Evolutionary conservation across 2,888 invertebrate genomes (phyloP), one percentile per base, ranked within the genome.

Genomic region (Congeria kusceri): DNA sequence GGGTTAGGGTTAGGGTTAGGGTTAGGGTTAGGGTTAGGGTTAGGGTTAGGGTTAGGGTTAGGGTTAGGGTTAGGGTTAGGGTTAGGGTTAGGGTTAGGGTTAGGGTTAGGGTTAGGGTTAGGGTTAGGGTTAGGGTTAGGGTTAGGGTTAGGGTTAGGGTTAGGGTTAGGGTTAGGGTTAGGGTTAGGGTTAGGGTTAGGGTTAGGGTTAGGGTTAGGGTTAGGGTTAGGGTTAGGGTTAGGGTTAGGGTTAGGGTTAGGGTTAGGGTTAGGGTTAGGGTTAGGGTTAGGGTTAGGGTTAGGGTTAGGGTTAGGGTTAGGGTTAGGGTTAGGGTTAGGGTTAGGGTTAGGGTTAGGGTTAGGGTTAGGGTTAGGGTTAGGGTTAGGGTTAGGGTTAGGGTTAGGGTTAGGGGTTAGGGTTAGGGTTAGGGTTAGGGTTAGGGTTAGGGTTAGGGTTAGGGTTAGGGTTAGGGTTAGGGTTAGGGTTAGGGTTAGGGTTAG

Each of bases 91-190:
- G n/a, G n/a, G n/a, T n/a, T n/a, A n/a, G n/a, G n/a, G n/a, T n/a
- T n/a, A n/a, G n/a, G n/a, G n/a, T n/a, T n/a, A 78, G 76, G 81
- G 78, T 78, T 81, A 75, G 76, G 84, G 77, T 68, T 66, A 64
- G 76, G 78, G 61, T 80, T 64, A 66, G 71, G 80, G 77, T 59
- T 80, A 62, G 67, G 84, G 77, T 66, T 72, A 75, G 80, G 83
- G 74, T 70, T 72, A 77, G 82, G 84, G 73, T 82, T 77, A 74
- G 78, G 78, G 76, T 78, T 79, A 81, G 80, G 78, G 80, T 76
- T 70, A 65, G 76, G 76, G 69, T 70, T 69, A 65, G 76, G 64
- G 69, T 76, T 64, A 59, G 69, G 65, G 69, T 68, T 64, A 64
- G 69, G 69, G 57, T 58, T 59, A 59, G 65, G 76, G 59, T 63